Conservation (phyloP, 2,888 invertebrate species). For the Pelosia muscerda region DNA sequence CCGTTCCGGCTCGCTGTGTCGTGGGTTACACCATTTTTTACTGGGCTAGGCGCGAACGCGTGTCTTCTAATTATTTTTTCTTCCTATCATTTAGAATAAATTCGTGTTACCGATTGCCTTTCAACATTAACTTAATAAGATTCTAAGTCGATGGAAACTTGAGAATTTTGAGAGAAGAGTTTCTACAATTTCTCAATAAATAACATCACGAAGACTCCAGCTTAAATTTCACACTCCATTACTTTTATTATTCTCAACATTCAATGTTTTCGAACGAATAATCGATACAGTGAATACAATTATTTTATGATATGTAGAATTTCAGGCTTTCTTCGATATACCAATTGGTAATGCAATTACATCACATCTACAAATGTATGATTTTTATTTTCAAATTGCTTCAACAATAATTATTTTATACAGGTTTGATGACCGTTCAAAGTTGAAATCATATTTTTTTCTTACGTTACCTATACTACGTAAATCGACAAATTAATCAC, state of each 20-base stretch:
- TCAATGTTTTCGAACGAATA: conserved; percentile 27
- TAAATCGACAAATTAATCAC: conserved; percentile 62
- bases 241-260: conserved; percentile 27
- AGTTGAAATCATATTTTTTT: conserved; percentile 42
- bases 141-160: conserved; percentile 10
- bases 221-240: conserved; percentile 36
- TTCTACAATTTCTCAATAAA: conserved; percentile 24
- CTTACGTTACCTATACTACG: conserved; percentile 46
- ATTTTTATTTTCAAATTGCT: conserved; percentile 37
- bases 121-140: conserved; percentile 17
- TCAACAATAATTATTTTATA: conserved; percentile 36
- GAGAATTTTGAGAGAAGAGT: conserved; percentile 12
- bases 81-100: conserved; percentile 38
- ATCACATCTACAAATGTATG: conserved; percentile 34
- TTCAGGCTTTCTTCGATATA: conserved; percentile 39
- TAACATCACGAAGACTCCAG: conserved; percentile 27
- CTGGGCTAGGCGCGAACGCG: conserved; percentile 65
- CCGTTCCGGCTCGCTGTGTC: conserved; percentile 76
- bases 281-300: conserved; percentile 30
- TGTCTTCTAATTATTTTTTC: conserved; percentile 65
- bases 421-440: conserved; percentile 43
- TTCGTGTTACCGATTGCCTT: conserved; percentile 29
- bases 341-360: conserved; percentile 38
- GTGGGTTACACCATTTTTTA: conserved; percentile 80
- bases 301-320: conserved; percentile 35